These are phyloP conservation scores for Lordiphosa clarofinis DNA, from an alignment of 1,140 invertebrate species.

Conservation along the genomic window DNA sequence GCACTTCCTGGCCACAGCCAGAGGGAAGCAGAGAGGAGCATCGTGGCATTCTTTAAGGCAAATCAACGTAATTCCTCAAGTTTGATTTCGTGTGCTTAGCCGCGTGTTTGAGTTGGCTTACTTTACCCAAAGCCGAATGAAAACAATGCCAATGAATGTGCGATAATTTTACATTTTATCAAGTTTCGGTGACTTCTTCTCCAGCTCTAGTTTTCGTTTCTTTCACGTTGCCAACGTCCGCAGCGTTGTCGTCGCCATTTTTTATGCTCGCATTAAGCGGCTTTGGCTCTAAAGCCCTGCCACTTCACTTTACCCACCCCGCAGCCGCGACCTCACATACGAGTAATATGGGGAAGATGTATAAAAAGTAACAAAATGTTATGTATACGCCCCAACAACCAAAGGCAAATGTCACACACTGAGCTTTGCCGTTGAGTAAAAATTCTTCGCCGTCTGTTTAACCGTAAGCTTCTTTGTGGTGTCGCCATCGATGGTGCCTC, in stretches of 20 bases:
- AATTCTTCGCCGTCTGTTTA: constrained; percentile 39
- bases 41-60: constrained; percentile 42
- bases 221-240: constrained; percentile 1
- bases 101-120: constrained; percentile 71
- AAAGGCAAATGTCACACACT: constrained; percentile 70
- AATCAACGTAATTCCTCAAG: constrained; percentile 74
- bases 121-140: constrained; percentile 43
- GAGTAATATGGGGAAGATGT: constrained; percentile 17
- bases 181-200: constrained; percentile 52
- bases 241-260: constrained; percentile 66
- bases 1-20: constrained; percentile 38
- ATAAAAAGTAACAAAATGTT: constrained; percentile 70
- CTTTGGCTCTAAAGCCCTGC: constrained; percentile 66
- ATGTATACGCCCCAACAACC: constrained; percentile 54
- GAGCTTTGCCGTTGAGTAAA: constrained; percentile 18
- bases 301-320: constrained; percentile 49
- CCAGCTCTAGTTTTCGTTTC: constrained; percentile 7
- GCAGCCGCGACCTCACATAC: constrained; percentile 4
- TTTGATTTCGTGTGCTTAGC: constrained; percentile 71
- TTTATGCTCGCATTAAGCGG: constrained; percentile 75
- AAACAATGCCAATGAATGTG: constrained; percentile 71
- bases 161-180: constrained; percentile 78
- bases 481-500: constrained; percentile 37
- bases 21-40: constrained; percentile 19
- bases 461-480: constrained; percentile 69